Conservation (phyloP, 2,888 invertebrate genomes). For the Cephus pygmeus region DNA sequence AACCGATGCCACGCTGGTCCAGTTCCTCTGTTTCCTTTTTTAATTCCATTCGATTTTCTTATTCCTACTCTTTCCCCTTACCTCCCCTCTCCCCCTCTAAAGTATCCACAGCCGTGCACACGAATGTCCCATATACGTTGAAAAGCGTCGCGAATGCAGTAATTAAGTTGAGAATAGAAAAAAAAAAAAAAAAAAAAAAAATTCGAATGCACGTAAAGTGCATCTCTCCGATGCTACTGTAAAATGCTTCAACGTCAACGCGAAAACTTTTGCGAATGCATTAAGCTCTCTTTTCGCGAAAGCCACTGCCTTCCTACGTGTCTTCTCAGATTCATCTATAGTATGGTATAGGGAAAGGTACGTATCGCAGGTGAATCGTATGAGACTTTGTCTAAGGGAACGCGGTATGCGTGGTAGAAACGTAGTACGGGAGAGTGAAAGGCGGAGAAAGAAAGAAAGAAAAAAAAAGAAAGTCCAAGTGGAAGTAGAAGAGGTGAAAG, state of each 20-base stretch:
- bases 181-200: neutral
- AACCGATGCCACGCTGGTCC: constrained; percentile 19
- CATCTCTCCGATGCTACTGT: too few relatives aligned
- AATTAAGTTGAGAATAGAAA: neutral
- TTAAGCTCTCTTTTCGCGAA: neutral
- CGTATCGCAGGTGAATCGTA: neutral
- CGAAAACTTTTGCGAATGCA: neutral
- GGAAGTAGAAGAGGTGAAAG: constrained; percentile 12
- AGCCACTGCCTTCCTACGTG: neutral
- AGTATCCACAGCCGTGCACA: neutral
- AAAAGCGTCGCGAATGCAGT: neutral
- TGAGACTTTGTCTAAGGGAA: neutral
- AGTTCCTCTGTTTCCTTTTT: constrained; percentile 34
- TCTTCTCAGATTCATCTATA: neutral
- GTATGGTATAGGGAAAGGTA: neutral
- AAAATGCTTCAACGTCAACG: neutral
- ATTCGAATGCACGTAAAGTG: too few relatives aligned
- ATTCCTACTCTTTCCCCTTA: neutral
- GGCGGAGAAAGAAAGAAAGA: neutral
- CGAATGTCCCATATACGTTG: neutral
- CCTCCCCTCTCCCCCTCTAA: accelerated
- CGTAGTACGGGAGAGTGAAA: neutral
- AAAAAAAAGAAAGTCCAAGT: constrained; percentile 9
- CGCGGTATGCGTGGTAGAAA: neutral
- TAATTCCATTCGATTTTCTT: neutral